A percentile compares a stretch with the other conserved stretches of the same genome.
Evolutionary conservation across 1,140 invertebrate species (phyloP).

Genomic region (Drosophila santomea): DNA sequence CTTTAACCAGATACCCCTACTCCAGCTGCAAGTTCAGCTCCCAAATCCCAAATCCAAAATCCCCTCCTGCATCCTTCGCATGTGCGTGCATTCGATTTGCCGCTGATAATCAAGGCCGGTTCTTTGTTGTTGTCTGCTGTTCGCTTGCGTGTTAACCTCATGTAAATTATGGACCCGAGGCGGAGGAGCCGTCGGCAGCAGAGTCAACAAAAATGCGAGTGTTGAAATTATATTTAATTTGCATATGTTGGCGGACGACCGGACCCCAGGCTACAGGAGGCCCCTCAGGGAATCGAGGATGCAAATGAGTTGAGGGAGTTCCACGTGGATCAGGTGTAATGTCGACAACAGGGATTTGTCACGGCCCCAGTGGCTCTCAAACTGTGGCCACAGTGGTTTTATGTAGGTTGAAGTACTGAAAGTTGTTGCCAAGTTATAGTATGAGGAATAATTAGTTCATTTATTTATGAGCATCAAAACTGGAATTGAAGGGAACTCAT

Average conservation of each 20-base stretch:
- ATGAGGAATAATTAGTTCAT: too few species aligned
- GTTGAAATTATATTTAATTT: constrained; percentile 83
- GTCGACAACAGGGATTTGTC: constrained; percentile 39
- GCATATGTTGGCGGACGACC: constrained; percentile 60
- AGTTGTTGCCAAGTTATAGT: not conserved
- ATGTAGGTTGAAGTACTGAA: not conserved
- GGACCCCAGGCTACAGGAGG: constrained; percentile 7
- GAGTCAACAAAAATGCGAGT: constrained; percentile 73
- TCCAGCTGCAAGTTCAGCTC: not conserved
- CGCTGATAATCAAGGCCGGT: constrained; percentile 76
- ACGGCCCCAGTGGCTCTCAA: not conserved
- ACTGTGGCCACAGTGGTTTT: not conserved
- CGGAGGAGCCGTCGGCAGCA: constrained; percentile 39
- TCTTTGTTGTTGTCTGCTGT: constrained; percentile 43
- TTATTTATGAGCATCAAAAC: too few species aligned
- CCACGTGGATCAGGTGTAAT: constrained; percentile 38
- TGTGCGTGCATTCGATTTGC: constrained; percentile 72
- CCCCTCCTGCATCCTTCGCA: constrained; percentile 2
- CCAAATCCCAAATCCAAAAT: not conserved
- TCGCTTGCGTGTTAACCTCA: constrained; percentile 77
- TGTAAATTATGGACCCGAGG: constrained; percentile 74
- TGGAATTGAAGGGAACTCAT: too few species aligned
- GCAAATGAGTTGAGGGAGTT: constrained; percentile 57
- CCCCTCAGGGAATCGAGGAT: constrained; percentile 22
- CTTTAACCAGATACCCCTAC: constrained; percentile 7